These are phyloP conservation scores for Salarias fasciatus DNA, from an alignment of 2,797 vertebrate species.

Conservation along the genomic window DNA sequence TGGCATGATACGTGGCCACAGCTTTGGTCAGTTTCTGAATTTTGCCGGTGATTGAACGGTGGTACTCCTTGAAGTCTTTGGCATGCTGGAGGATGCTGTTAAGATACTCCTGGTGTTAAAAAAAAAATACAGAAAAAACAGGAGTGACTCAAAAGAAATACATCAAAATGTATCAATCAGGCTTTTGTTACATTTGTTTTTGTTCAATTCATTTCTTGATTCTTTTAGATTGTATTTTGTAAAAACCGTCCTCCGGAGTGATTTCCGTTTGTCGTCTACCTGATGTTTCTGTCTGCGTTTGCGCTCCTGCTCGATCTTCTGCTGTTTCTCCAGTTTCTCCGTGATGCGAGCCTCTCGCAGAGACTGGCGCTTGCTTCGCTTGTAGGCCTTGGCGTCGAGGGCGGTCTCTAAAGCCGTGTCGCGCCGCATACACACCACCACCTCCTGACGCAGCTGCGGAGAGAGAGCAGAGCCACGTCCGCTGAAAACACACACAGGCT, in stretches of 20 bases:
- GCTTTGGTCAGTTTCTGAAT: slow-evolving; percentile 97
- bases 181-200: too few species aligned
- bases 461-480: background rate
- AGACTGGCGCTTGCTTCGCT: slow-evolving; percentile 96
- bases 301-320: slow-evolving; percentile 98
- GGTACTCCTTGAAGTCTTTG: slow-evolving; percentile 98
- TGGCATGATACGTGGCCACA: slow-evolving; percentile 95
- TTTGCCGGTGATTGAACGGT: slow-evolving; percentile 94
- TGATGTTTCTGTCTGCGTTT: slow-evolving; percentile 98
- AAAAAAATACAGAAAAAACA: background rate
- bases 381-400: slow-evolving; percentile 96
- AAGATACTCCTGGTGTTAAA: slow-evolving; percentile 91
- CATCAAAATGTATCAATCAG: too few species aligned
- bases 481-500: too few species aligned
- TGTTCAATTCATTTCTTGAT: too few species aligned
- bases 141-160: background rate
- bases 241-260: too few species aligned
- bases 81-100: slow-evolving; percentile 98
- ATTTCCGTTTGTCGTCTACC: slow-evolving; percentile 71
- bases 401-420: slow-evolving; percentile 96
- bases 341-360: slow-evolving; percentile 95
- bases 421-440: slow-evolving; percentile 96
- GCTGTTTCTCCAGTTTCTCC: slow-evolving; percentile 98
- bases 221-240: too few species aligned
- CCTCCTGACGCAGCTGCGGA: slow-evolving; percentile 92